A percentile compares a stretch with the other conserved stretches of the same genome.
These are phyloP conservation scores for Zaprionus nigranus DNA, from an alignment of 1,140 invertebrate genomes.

Conservation along the genomic window DNA sequence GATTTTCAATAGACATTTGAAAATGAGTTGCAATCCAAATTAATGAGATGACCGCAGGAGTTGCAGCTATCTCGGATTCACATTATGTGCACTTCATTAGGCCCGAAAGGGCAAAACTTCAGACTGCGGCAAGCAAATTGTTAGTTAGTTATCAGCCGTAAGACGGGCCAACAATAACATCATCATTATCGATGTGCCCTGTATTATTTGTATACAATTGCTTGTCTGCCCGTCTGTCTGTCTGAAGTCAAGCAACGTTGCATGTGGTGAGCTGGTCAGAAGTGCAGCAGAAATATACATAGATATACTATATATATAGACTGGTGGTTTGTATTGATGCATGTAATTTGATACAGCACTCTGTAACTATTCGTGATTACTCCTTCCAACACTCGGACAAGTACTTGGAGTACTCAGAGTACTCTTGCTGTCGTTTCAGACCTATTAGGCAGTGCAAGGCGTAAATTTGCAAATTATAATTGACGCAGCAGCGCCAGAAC, in stretches of 20 bases:
- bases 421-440: constrained; percentile 9
- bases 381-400: background rate
- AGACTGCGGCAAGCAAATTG: constrained; percentile 38
- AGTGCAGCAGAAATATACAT: background rate
- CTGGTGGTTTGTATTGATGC: constrained; percentile 41
- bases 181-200: background rate
- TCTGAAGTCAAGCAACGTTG: constrained; percentile 3
- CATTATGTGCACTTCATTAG: constrained; percentile 53
- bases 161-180: background rate
- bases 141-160: constrained; percentile 33
- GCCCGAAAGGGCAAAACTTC: constrained; percentile 3
- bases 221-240: background rate
- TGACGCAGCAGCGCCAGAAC: constrained; percentile 31
- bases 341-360: constrained; percentile 46
- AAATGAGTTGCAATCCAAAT: constrained; percentile 25
- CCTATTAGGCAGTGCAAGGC: constrained; percentile 8
- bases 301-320: background rate
- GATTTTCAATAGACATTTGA: constrained; percentile 14
- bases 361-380: constrained; percentile 15
- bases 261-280: constrained; percentile 11
- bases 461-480: constrained; percentile 62
- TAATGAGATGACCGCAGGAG: constrained; percentile 59
- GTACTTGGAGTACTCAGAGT: background rate
- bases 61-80: constrained; percentile 30
- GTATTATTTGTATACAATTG: background rate